A percentile compares a stretch with the other conserved stretches of the same genome.
These are phyloP conservation scores for Drosophila niveifrons DNA, from an alignment of 2,888 invertebrate genomes.

Conservation along the genomic window DNA sequence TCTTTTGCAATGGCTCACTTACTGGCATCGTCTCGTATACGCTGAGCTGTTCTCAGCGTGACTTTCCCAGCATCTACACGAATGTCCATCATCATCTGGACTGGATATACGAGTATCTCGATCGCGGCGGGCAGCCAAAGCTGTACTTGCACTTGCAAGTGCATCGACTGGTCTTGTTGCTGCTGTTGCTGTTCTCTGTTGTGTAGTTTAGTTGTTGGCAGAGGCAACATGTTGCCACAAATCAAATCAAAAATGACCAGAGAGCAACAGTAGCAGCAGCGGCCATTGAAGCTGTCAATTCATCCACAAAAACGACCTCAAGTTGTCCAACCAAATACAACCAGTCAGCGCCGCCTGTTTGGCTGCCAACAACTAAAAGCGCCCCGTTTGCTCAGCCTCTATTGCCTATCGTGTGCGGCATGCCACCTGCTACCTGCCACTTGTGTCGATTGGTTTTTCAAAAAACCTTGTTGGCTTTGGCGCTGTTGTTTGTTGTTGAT, in stretches of 20 bases:
- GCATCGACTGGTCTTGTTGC: slow-evolving; percentile 15
- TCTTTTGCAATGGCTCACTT: slow-evolving; percentile 52
- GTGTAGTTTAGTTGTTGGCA: slow-evolving; percentile 2
- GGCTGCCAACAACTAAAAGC: slow-evolving; percentile 5
- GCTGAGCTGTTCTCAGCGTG: slow-evolving; percentile 44
- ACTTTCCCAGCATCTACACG: slow-evolving; percentile 49
- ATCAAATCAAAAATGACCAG: slow-evolving; percentile 39
- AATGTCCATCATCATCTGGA: slow-evolving; percentile 45
- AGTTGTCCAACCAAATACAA: slow-evolving; percentile 16
- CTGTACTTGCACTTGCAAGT: slow-evolving; percentile 11
- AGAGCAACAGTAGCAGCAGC: neutral
- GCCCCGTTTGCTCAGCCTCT: neutral
- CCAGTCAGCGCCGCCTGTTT: neutral
- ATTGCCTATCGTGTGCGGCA: slow-evolving; percentile 12
- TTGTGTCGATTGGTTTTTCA: slow-evolving; percentile 61
- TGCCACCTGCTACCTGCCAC: slow-evolving; percentile 45
- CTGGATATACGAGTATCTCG: slow-evolving; percentile 42
- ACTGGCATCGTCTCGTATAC: slow-evolving; percentile 64
- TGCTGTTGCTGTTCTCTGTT: neutral
- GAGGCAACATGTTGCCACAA: slow-evolving; percentile 20
- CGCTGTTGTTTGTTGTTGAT: slow-evolving; percentile 18
- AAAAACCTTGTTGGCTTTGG: slow-evolving; percentile 24
- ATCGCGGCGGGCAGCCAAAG: slow-evolving; percentile 21
- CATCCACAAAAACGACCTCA: slow-evolving; percentile 33
- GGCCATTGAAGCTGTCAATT: slow-evolving; percentile 33